phyloP scores from a whole-genome alignment of 2,888 invertebrate genomes.

The Dryobota labecula region DNA sequence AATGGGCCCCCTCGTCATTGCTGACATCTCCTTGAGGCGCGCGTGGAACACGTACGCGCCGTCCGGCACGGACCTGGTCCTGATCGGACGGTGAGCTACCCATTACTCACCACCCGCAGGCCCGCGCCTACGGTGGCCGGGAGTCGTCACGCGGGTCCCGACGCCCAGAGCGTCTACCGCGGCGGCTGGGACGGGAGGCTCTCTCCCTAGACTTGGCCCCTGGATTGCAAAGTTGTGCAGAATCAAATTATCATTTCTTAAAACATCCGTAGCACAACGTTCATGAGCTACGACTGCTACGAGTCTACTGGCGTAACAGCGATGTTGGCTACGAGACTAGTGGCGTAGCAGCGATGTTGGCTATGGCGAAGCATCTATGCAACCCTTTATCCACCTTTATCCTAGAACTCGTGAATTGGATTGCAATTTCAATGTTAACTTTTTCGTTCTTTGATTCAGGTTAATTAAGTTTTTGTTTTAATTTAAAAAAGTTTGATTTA shows the following conservation, averaged over 20 bases:
- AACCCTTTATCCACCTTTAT: not conserved
- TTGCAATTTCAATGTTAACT: not conserved
- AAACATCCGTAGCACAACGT: not conserved
- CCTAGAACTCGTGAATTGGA: not conserved
- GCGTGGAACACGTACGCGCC: no score
- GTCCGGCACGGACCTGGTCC: no score
- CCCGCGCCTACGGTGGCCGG: no score
- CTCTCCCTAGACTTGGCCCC: not conserved
- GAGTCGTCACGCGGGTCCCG: no score
- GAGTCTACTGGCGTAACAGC: constrained; percentile 11
- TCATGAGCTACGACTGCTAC: constrained; percentile 12
- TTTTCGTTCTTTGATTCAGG: not conserved
- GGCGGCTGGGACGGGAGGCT: no score
- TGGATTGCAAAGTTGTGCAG: not conserved
- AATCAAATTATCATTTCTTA: not conserved
- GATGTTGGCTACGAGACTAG: not conserved
- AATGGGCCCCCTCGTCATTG: no score
- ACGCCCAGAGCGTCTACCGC: no score
- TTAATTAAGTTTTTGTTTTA: not conserved
- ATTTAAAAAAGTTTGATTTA: not conserved
- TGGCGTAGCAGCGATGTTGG: not conserved
- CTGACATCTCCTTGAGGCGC: no score
- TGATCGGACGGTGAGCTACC: no score
- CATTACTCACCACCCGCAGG: no score
- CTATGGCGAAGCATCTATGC: not conserved